Base-by-base conservation (phyloP, 1,140 invertebrate genomes). In the Holcopasites calliopsidis region DNA sequence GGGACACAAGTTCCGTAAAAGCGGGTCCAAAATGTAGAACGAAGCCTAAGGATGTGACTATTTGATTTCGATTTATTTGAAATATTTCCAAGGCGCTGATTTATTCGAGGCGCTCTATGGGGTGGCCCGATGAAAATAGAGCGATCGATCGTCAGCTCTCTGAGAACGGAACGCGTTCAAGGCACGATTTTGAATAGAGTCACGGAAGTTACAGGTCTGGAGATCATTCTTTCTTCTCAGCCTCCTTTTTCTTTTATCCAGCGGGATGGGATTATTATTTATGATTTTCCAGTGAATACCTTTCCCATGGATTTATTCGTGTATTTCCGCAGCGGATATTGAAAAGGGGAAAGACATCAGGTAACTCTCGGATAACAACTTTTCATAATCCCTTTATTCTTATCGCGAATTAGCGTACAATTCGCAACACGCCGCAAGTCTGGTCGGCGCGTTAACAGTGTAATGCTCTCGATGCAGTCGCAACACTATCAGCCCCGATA, bases 401-500 rank as follows among this genome's bases (percentile, higher is more conserved):
- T 70, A 70, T 70, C 66, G 21, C 28, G 54, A 58, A 44, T 70
- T 58, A 70, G n/a, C n/a, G n/a, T 70, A 58, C 31, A 70, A 40
- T 57, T 58, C 52, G 54, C 54, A 54, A 33, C 58, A 69, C 4
- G 28, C 10, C 16, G 10, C 13, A 10, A 10, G 6, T 35, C 26
- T 42, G 26, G 52, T 28, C 38, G 54, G 60, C 35, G 42, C 35
- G 21, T 70, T 70, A 70, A 70, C 68, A 28, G 42, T 70, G 58
- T 60, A 60, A 70, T n/a, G n/a, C n/a, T 35, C 31, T 60, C 54
- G 55, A 60, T 60, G 21, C 54, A 3, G 16, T n/a, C n/a, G 68
- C n/a, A 47, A 70, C 26, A 60, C 35, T 60, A 58, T 49, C 52
- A 57, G 40, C 52, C 13, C 4, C 28, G 42, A 31, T 42, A n/a